Conservation (phyloP, 1,140 invertebrate genomes). For the Aricia agestis region DNA sequence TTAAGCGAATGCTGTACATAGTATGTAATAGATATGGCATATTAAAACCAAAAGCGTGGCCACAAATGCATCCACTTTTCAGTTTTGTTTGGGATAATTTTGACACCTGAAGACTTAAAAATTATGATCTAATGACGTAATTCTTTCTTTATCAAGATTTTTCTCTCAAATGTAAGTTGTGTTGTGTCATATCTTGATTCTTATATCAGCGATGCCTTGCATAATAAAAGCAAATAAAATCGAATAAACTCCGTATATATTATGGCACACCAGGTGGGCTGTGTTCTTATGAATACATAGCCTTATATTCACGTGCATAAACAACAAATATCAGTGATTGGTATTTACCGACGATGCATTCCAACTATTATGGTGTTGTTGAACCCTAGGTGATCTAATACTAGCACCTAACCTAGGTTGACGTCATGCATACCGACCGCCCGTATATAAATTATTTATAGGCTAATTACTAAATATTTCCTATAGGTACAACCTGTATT, state of each 20-base stretch:
- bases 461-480: constrained; percentile 1
- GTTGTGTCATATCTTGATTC: too few relatives aligned
- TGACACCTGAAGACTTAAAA: too few relatives aligned
- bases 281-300: neutral
- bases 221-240: too few relatives aligned
- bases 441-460: constrained; percentile 13
- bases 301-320: neutral
- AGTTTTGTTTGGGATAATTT: too few relatives aligned
- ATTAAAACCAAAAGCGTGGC: neutral
- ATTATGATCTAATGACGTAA: too few relatives aligned
- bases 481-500: neutral
- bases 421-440: constrained; percentile 16
- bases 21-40: neutral
- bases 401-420: constrained; percentile 25
- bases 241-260: too few relatives aligned
- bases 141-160: too few relatives aligned
- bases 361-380: constrained; percentile 27
- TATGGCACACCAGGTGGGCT: neutral
- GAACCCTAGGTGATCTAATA: constrained; percentile 27
- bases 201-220: too few relatives aligned
- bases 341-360: constrained; percentile 15
- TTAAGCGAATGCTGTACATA: neutral
- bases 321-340: constrained; percentile 2
- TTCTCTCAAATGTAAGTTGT: too few relatives aligned
- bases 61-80: too few relatives aligned